Evolutionary conservation across 2,113 vertebrate genomes (phyloP).

Genomic region (Gnathonemus longibarbis): DNA sequence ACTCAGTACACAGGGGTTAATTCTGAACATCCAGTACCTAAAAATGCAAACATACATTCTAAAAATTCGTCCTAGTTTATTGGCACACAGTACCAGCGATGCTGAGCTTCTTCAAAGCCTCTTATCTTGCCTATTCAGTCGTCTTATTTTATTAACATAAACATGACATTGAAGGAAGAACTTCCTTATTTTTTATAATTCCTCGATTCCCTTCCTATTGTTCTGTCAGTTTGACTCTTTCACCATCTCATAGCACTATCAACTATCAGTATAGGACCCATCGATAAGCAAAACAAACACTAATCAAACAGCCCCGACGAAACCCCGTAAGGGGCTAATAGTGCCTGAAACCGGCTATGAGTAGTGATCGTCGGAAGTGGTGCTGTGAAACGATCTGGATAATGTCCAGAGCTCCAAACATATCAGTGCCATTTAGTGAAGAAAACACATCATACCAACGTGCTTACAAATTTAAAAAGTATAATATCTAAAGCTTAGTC

Average conservation of each 20-base stretch:
- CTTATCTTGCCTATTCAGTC: not conserved
- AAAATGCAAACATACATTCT: not conserved
- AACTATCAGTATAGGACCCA: slow-evolving; percentile 15
- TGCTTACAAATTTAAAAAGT: not conserved
- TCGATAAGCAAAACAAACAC: slow-evolving; percentile 29
- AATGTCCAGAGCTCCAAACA: slow-evolving; percentile 14
- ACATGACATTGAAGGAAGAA: slow-evolving; percentile 50
- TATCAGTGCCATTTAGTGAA: not conserved
- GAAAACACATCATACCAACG: not conserved
- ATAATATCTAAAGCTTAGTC: not conserved
- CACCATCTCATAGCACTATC: not conserved
- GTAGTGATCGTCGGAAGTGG: slow-evolving; percentile 3
- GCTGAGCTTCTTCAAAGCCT: not conserved
- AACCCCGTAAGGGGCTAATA: slow-evolving; percentile 19
- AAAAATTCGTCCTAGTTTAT: not conserved
- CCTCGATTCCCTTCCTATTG: not conserved
- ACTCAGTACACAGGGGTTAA: not conserved
- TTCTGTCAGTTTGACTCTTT: slow-evolving; percentile 18
- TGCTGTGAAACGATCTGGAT: slow-evolving; percentile 3
- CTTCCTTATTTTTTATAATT: slow-evolving; percentile 21
- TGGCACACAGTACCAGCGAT: not conserved
- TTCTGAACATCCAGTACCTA: not conserved
- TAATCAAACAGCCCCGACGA: slow-evolving; percentile 15
- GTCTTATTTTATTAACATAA: slow-evolving; percentile 41
- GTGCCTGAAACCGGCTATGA: not conserved